Evolutionary conservation across 2,797 vertebrate genomes (phyloP).

Genomic region (Pseudomugil tenellus): DNA sequence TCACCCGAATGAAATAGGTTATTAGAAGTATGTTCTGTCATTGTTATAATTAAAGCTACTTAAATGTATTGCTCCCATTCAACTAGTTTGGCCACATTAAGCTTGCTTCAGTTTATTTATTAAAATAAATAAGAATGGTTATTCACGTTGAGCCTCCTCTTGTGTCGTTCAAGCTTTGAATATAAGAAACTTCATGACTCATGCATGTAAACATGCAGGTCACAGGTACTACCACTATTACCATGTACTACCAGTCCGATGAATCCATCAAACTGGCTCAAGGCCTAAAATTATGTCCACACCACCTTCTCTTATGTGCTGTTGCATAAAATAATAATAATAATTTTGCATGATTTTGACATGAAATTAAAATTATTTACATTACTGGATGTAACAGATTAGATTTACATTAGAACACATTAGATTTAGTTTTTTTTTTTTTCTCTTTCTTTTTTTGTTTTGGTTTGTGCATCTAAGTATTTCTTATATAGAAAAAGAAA

Average conservation of each 20-base stretch:
- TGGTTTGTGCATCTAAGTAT: slow-evolving; percentile 30
- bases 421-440: slow-evolving; percentile 7
- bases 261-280: slow-evolving; percentile 70
- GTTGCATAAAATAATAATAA: slow-evolving; percentile 63
- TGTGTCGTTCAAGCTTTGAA: slow-evolving; percentile 13
- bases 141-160: neutral
- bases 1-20: slow-evolving; percentile 23
- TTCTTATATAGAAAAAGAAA: slow-evolving; percentile 42
- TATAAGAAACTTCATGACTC: slow-evolving; percentile 35
- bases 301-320: slow-evolving; percentile 19
- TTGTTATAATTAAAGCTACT: slow-evolving; percentile 17
- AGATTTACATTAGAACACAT: too few species aligned
- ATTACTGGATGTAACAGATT: slow-evolving; percentile 42
- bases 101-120: neutral
- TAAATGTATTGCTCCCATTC: slow-evolving; percentile 18
- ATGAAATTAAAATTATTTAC: slow-evolving; percentile 32
- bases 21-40: slow-evolving; percentile 33
- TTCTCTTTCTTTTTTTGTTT: slow-evolving; percentile 5
- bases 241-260: too few species aligned
- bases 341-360: slow-evolving; percentile 50
- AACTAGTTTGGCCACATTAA: neutral
- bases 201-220: slow-evolving; percentile 52
- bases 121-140: neutral
- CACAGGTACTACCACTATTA: slow-evolving; percentile 31
- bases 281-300: slow-evolving; percentile 66